Percentiles rank a stretch among this genome's conserved stretches.
These are phyloP conservation scores for Hylaeus anthracinus DNA, from an alignment of 1,140 invertebrate species.

Conservation along the genomic window DNA sequence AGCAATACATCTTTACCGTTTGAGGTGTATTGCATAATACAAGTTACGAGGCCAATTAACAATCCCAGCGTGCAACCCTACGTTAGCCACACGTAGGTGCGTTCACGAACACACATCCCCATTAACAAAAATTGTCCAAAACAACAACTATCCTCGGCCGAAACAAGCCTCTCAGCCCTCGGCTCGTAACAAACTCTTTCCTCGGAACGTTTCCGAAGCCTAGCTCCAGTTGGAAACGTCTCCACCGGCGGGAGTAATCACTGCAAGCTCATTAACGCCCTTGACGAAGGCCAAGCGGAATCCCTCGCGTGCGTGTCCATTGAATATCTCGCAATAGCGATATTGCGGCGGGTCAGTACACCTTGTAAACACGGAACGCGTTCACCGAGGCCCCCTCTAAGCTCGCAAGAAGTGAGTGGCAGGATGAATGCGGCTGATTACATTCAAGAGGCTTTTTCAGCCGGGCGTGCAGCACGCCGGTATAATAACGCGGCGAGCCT, in stretches of 20 bases:
- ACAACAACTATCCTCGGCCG: too few species aligned
- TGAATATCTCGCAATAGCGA: slow-evolving; percentile 32
- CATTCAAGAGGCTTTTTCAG: slow-evolving; percentile 51
- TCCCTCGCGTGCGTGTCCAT: slow-evolving; percentile 30
- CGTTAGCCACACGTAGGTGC: too few species aligned
- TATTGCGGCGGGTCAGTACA: slow-evolving; percentile 52
- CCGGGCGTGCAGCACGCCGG: slow-evolving; percentile 34
- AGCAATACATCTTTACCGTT: too few species aligned
- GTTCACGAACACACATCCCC: too few species aligned
- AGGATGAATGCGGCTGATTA: slow-evolving; percentile 54
- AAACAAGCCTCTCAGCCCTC: too few species aligned
- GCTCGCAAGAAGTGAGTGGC: slow-evolving; percentile 51
- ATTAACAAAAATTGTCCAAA: too few species aligned
- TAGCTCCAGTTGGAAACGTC: too few species aligned
- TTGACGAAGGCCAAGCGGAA: slow-evolving; percentile 25
- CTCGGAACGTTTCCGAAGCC: too few species aligned
- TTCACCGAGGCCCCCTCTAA: slow-evolving; percentile 40
- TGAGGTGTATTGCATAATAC: too few species aligned
- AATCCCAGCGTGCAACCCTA: too few species aligned
- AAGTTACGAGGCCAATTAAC: too few species aligned
- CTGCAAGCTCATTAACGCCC: slow-evolving; percentile 7
- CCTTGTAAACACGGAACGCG: slow-evolving; percentile 48
- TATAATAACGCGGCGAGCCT: slow-evolving; percentile 40
- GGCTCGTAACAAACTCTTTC: too few species aligned
- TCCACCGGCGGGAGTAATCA: not conserved